Evolutionary conservation across 2,888 invertebrate genomes (phyloP).

Genomic region (Meteorus colon): DNA sequence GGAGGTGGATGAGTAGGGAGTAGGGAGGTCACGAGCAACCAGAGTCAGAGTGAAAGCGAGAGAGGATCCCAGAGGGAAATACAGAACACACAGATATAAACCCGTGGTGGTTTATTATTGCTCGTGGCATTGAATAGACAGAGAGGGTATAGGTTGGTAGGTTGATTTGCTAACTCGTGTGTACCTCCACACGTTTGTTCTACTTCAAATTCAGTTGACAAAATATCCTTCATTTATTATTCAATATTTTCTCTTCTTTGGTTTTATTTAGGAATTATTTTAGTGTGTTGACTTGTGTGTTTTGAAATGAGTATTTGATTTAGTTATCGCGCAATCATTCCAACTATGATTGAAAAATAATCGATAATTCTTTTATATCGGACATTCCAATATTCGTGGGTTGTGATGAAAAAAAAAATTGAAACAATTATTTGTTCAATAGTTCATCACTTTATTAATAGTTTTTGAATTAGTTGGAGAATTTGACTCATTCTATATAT

Average conservation of each 20-base stretch:
- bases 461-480: background rate
- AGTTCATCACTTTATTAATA: too few species aligned
- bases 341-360: too few species aligned
- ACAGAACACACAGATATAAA: slow-evolving; percentile 69
- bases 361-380: too few species aligned
- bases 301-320: too few species aligned
- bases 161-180: slow-evolving; percentile 49
- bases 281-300: too few species aligned
- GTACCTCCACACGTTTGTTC: background rate
- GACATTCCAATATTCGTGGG: too few species aligned
- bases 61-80: slow-evolving; percentile 70
- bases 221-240: background rate
- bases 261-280: background rate
- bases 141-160: slow-evolving; percentile 56
- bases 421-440: too few species aligned
- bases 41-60: slow-evolving; percentile 46
- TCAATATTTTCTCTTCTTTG: background rate
- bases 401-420: too few species aligned
- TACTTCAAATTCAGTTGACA: background rate
- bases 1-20: slow-evolving; percentile 42
- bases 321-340: too few species aligned
- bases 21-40: slow-evolving; percentile 37
- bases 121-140: slow-evolving; percentile 67
- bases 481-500: slow-evolving; percentile 12
- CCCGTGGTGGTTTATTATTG: slow-evolving; percentile 70